These are phyloP conservation scores for Hydrophis major DNA, from an alignment of 2,797 vertebrate genomes.

Conservation along the genomic window DNA sequence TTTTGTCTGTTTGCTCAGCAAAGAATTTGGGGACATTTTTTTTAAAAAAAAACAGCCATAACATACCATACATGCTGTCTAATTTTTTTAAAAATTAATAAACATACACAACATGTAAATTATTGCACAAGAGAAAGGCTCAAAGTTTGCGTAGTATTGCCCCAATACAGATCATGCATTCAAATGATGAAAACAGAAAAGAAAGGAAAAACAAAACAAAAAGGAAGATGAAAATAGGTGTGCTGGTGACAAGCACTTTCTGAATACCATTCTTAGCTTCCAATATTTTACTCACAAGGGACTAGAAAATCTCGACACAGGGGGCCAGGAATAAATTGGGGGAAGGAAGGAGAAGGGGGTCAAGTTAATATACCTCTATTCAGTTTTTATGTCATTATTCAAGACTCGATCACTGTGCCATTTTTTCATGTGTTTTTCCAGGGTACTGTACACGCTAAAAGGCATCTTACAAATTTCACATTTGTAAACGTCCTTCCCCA, in stretches of 20 bases:
- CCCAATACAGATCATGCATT: conserved; percentile 99
- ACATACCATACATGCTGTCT: conserved; percentile 99
- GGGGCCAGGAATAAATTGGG: conserved; percentile 48
- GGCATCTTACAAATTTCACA: conserved; percentile 99
- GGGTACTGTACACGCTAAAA: conserved; percentile 99
- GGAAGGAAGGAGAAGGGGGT: conserved; percentile 53
- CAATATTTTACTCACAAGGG: conserved; percentile 82
- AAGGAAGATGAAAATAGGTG: conserved; percentile 82
- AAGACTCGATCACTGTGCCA: conserved; percentile 99
- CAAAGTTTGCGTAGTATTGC: conserved; percentile 99
- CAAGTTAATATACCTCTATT: conserved; percentile 90
- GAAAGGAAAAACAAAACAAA: conserved; percentile 42
- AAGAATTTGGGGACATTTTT: conserved; percentile 94
- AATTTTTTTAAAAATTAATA: conserved; percentile 76
- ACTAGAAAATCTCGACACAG: conserved; percentile 93
- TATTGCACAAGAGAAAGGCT: conserved; percentile 99
- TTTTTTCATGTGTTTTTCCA: conserved; percentile 99
- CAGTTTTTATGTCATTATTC: conserved; percentile 99
- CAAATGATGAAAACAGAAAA: conserved; percentile 88
- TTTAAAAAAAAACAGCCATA: conserved; percentile 85
- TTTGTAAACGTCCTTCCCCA: conserved; percentile 99
- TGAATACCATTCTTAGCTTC: conserved; percentile 84
- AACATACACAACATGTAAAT: conserved; percentile 99
- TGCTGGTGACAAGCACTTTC: conserved; percentile 98
- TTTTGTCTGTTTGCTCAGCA: conserved; percentile 84